Base-by-base conservation (phyloP, 1,140 invertebrate genomes). In the Drosophila navojoa region DNA sequence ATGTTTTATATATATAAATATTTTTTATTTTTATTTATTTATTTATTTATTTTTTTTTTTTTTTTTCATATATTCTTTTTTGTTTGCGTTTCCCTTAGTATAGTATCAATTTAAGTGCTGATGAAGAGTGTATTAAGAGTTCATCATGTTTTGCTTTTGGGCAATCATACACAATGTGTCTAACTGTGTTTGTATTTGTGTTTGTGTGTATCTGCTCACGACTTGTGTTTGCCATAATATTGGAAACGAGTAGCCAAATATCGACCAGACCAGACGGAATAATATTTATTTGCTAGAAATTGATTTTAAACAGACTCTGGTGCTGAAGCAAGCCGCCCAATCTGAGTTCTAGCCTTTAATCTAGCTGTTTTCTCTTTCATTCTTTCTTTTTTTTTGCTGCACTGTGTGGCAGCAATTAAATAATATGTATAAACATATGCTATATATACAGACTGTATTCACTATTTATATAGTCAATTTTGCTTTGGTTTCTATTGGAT, bases 221-320 rank as follows among this genome's bases (percentile, higher is more conserved):
- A 25, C 60, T 64, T 59, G 69, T 54, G 54, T 71, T 66, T 59
- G 70, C 54, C 53, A 66, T 71, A 44, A 71, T 71, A 71, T 71
- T 66, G 47, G n/a, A 57, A 63, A 64, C 60, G 68, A 35, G 44
- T 62, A 47, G 50, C 58, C 50, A 47, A 62, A 71, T 63, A 63
- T 58, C 44, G 61, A 50, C 7, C 9, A 11, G 61, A 50, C 7
- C 9, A 11, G 45, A 11, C 25, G 57, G 54, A 72, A 49, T 70
- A 52, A 62, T 82, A 84, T 84, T 84, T 84, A 84, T 84, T 85
- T 80, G 81, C 77, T 80, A n/a, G 42, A 53, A 85, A 80, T 72
- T 85, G 81, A 84, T 84, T 85, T 68, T 84, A 58, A 84, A 76
- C 80, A 84, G 80, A 84, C 16, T 62, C 35, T 29, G 53, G 29